Percentiles rank a stretch among this genome's conserved stretches.
Conservation (phyloP, 2,888 invertebrate genomes). For the Linnaemya vulpina region DNA sequence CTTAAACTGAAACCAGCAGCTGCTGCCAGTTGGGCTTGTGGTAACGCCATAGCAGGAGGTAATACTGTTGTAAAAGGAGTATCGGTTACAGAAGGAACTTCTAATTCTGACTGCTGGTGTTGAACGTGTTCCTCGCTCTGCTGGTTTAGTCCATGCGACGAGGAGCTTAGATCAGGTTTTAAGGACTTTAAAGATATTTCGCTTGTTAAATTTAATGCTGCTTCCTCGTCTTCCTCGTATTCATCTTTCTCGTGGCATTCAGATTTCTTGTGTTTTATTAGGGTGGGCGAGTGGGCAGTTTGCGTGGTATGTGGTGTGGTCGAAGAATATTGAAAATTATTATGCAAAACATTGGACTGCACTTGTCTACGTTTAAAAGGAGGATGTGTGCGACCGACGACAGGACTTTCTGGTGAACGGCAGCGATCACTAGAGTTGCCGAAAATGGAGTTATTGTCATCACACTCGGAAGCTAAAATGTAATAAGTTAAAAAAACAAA, state of each 20-base stretch:
- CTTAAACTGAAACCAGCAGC: slow-evolving; percentile 74
- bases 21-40: slow-evolving; percentile 78
- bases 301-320: slow-evolving; percentile 45
- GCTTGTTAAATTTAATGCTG: slow-evolving; percentile 81
- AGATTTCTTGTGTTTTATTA: slow-evolving; percentile 49
- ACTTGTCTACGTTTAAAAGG: slow-evolving; percentile 74
- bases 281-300: slow-evolving; percentile 38
- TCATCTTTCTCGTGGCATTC: slow-evolving; percentile 67
- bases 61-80: slow-evolving; percentile 72
- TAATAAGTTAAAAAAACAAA: slow-evolving; percentile 7
- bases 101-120: slow-evolving; percentile 66
- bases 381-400: slow-evolving; percentile 74
- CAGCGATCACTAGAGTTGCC: slow-evolving; percentile 82
- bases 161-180: slow-evolving; percentile 1
- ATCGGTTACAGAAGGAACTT: slow-evolving; percentile 36
- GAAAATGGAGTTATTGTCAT: slow-evolving; percentile 81
- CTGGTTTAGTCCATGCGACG: slow-evolving; percentile 68
- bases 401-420: slow-evolving; percentile 81
- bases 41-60: slow-evolving; percentile 76
- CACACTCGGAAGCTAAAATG: slow-evolving; percentile 81
- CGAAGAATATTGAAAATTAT: slow-evolving; percentile 61
- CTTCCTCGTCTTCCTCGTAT: slow-evolving; percentile 76
- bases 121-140: slow-evolving; percentile 67
- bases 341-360: slow-evolving; percentile 68
- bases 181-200: slow-evolving; percentile 76